These are phyloP conservation scores for Coelopa pilipes DNA, from an alignment of 2,888 invertebrate genomes.

Conservation along the genomic window DNA sequence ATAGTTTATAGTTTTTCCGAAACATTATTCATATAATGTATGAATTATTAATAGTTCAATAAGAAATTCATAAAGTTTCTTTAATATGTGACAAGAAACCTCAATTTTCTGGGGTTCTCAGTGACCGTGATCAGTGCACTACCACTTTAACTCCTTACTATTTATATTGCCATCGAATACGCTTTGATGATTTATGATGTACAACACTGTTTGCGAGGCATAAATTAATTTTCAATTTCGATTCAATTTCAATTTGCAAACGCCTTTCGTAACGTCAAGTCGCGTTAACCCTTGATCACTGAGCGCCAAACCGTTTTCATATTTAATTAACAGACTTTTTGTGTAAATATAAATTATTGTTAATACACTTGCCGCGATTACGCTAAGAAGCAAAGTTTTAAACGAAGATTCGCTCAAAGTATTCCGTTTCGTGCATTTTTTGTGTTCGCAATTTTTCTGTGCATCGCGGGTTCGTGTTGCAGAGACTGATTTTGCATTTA, in stretches of 20 bases:
- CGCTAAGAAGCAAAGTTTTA: neutral
- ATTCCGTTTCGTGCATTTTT: no score
- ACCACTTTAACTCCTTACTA: no score
- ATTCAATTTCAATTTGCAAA: conserved; percentile 20
- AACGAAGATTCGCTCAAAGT: no score
- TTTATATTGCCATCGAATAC: no score
- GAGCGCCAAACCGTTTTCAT: neutral
- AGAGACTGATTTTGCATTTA: neutral
- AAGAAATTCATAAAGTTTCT: no score
- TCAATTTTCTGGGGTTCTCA: no score
- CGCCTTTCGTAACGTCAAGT: conserved; percentile 15
- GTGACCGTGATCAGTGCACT: no score
- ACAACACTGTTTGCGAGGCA: conserved; percentile 2
- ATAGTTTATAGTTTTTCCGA: no score
- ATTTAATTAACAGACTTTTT: neutral
- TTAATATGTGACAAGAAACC: no score
- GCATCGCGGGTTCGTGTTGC: neutral
- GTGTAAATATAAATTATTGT: neutral
- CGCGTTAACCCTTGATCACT: neutral
- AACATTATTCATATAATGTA: no score
- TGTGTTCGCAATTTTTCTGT: no score
- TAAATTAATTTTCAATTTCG: conserved; percentile 11
- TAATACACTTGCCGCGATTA: neutral
- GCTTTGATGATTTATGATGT: neutral
- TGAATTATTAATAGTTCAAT: no score